A percentile compares a stretch with the other conserved stretches of the same genome.
phyloP scores from a whole-genome alignment of 2,113 vertebrate species.

The Calonectris borealis region DNA sequence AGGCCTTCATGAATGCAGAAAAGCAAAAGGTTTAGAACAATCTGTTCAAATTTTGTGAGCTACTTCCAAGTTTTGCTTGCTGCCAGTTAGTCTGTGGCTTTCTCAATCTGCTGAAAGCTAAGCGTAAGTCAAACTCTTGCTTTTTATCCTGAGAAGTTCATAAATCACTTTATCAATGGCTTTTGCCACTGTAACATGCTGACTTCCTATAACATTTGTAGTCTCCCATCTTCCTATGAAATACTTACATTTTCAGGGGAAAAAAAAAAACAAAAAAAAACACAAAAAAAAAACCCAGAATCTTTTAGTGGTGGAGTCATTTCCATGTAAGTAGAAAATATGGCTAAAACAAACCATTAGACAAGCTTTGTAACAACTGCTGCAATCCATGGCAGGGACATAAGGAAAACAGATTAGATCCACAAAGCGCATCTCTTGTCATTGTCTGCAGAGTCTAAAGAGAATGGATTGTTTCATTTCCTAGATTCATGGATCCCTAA shows the following conservation, averaged over 20 bases:
- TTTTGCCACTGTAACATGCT: background rate
- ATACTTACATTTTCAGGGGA: background rate
- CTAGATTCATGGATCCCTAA: conserved; percentile 38
- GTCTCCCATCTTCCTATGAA: background rate
- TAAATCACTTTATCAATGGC: background rate
- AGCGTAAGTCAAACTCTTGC: background rate
- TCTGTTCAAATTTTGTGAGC: conserved; percentile 28
- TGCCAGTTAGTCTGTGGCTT: background rate
- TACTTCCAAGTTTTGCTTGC: conserved; percentile 6
- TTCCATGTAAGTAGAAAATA: background rate
- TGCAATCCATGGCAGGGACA: background rate
- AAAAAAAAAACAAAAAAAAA: too few relatives aligned
- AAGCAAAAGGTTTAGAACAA: conserved; percentile 2
- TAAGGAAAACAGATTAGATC: conserved; percentile 15
- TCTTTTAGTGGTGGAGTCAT: background rate
- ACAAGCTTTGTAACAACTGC: background rate
- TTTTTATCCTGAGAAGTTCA: background rate
- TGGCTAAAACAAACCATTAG: background rate
- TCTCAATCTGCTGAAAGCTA: background rate
- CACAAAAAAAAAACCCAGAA: background rate
- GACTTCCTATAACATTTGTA: background rate
- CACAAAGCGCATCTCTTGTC: background rate
- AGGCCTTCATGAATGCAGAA: background rate
- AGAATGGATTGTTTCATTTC: conserved; percentile 46
- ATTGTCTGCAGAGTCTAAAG: background rate